phyloP scores from a whole-genome alignment of 2,888 invertebrate genomes.

The Nemoura dubitans region DNA sequence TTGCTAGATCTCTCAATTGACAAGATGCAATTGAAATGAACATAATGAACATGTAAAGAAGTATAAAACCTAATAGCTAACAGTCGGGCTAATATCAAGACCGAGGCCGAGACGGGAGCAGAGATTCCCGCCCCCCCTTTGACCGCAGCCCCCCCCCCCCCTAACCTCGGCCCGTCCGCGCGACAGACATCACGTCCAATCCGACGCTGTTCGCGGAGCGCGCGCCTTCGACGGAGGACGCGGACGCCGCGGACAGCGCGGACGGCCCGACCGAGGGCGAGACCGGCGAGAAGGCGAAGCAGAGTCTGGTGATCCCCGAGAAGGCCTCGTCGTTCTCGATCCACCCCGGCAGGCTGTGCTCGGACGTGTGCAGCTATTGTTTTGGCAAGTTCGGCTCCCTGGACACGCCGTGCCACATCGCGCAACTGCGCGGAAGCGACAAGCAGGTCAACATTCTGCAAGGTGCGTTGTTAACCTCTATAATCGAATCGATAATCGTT shows the following conservation, averaged over 20 bases:
- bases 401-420: slow-evolving; percentile 88
- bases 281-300: slow-evolving; percentile 39
- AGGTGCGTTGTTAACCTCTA: too few species aligned
- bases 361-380: slow-evolving; percentile 87
- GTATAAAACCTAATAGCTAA: too few species aligned
- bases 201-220: slow-evolving; percentile 43
- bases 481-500: too few species aligned
- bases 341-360: slow-evolving; percentile 82
- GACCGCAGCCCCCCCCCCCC: neutral
- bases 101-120: too few species aligned
- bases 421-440: slow-evolving; percentile 83
- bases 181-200: slow-evolving; percentile 61
- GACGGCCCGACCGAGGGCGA: slow-evolving; percentile 54
- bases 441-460: slow-evolving; percentile 82
- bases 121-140: too few species aligned
- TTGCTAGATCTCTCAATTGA: too few species aligned
- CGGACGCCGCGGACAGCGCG: slow-evolving; percentile 62
- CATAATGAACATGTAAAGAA: too few species aligned
- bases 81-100: too few species aligned
- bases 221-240: neutral
- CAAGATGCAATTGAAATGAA: too few species aligned
- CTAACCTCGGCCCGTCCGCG: neutral
- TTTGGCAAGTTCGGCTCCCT: slow-evolving; percentile 87
- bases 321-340: slow-evolving; percentile 89
- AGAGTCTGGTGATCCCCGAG: slow-evolving; percentile 79